Conservation (phyloP, 2,888 invertebrate species). For the Microdon myrmicae region DNA sequence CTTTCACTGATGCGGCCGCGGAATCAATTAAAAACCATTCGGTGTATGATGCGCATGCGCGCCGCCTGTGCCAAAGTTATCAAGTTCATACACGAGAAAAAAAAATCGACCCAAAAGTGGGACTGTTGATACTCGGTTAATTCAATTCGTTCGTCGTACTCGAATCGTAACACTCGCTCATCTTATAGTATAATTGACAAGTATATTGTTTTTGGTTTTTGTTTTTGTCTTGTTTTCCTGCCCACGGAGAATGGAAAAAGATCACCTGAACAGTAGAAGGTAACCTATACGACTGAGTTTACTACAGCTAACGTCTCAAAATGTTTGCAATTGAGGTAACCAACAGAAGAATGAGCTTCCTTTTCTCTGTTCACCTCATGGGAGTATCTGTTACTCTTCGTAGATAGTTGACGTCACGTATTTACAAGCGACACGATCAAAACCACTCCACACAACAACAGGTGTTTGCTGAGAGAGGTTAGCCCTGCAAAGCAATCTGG, state of each 20-base stretch:
- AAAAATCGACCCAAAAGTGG: no score
- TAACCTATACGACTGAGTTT: constrained; percentile 51
- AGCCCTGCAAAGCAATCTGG: constrained; percentile 6
- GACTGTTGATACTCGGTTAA: no score
- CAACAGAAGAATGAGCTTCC: constrained; percentile 42
- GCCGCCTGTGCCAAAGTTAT: no score
- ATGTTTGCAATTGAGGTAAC: constrained; percentile 23
- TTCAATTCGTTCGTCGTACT: constrained; percentile 19
- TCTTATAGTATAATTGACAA: constrained; percentile 14
- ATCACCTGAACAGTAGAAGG: constrained; percentile 47
- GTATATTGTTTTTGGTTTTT: constrained; percentile 19
- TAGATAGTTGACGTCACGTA: constrained; percentile 30
- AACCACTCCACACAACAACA: constrained; percentile 10
- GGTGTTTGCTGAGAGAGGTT: constrained; percentile 22
- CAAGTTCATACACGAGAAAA: no score
- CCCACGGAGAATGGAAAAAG: no score
- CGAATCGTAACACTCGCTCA: background rate
- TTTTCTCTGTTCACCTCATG: constrained; percentile 17
- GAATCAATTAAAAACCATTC: constrained; percentile 52
- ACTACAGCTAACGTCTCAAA: no score
- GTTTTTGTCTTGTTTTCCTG: background rate
- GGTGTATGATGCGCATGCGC: constrained; percentile 27
- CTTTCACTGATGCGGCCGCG: constrained; percentile 52
- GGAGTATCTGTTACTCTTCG: constrained; percentile 15
- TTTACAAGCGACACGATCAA: constrained; percentile 6